Percentiles rank a stretch among this genome's conserved stretches.
These are phyloP conservation scores for Ceryle rudis DNA, from an alignment of 2,797 vertebrate species.

Conservation along the genomic window DNA sequence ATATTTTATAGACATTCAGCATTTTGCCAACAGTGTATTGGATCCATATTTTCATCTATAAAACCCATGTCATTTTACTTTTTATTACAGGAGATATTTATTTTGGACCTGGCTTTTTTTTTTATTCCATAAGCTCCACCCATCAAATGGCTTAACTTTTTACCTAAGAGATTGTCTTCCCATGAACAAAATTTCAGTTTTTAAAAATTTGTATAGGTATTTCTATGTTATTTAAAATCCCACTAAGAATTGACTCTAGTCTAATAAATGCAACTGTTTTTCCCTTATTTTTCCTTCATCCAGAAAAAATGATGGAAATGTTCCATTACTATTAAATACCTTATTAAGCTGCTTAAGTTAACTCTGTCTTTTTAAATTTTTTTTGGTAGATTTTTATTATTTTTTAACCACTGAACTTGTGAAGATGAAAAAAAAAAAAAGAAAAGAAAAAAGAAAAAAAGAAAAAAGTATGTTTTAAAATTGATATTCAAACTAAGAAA, in stretches of 20 bases:
- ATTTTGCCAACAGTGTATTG: neutral
- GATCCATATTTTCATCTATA: slow-evolving; percentile 4
- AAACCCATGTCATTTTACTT: neutral
- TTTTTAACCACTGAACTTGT: neutral
- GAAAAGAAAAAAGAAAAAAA: no score
- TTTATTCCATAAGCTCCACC: neutral
- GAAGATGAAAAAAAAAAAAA: neutral
- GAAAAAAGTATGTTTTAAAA: neutral
- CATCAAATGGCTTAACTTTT: neutral
- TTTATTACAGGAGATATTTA: slow-evolving; percentile 12
- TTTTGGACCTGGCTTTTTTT: neutral
- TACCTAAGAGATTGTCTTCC: neutral
- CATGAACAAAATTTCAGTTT: neutral
- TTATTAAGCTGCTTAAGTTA: neutral
- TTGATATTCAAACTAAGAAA: neutral
- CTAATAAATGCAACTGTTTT: slow-evolving; percentile 8
- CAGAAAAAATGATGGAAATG: neutral
- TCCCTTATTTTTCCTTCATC: neutral
- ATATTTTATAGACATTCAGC: slow-evolving; percentile 23
- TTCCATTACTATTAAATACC: neutral
- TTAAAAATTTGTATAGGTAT: neutral
- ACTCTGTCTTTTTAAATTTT: neutral
- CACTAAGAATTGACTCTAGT: neutral
- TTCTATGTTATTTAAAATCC: slow-evolving; percentile 6
- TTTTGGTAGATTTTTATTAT: neutral